A percentile compares a stretch with the other conserved stretches of the same genome.
phyloP scores from a whole-genome alignment of 2,888 invertebrate genomes.

The Platynereis dumerilii region DNA sequence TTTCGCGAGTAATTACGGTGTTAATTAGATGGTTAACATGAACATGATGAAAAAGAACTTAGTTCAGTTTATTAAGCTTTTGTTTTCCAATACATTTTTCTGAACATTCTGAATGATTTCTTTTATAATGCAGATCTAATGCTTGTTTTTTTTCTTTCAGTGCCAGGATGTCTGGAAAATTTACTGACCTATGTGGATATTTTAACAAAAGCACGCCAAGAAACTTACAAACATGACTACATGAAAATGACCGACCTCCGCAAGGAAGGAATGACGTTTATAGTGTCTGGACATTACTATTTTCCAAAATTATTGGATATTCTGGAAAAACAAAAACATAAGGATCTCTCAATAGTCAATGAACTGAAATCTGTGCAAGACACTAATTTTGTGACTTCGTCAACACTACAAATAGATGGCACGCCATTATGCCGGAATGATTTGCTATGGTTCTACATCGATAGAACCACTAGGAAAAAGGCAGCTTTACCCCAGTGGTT shows the following conservation, averaged over 20 bases:
- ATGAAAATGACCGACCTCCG: not conserved
- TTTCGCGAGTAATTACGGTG: no score
- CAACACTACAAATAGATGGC: not conserved
- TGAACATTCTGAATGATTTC: no score
- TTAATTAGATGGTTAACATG: no score
- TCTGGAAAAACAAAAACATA: not conserved
- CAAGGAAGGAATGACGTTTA: conserved; percentile 5
- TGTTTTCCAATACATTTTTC: no score
- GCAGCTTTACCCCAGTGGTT: conserved; percentile 9
- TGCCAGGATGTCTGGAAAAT: not conserved
- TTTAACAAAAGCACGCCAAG: not conserved
- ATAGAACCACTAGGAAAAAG: not conserved
- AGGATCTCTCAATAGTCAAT: not conserved
- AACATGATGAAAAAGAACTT: no score
- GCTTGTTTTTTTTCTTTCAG: not conserved
- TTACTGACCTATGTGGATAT: not conserved
- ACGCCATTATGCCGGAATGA: not conserved
- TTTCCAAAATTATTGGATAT: not conserved
- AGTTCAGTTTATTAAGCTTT: no score
- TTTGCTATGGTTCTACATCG: conserved; percentile 2
- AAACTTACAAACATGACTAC: not conserved
- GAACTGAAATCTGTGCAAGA: not conserved
- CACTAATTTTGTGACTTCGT: not conserved
- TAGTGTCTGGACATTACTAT: not conserved
- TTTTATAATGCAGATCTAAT: no score